Percentiles rank a stretch among this genome's conserved stretches.
phyloP scores from a whole-genome alignment of 2,888 invertebrate species.

The Cephus sareptanus region DNA sequence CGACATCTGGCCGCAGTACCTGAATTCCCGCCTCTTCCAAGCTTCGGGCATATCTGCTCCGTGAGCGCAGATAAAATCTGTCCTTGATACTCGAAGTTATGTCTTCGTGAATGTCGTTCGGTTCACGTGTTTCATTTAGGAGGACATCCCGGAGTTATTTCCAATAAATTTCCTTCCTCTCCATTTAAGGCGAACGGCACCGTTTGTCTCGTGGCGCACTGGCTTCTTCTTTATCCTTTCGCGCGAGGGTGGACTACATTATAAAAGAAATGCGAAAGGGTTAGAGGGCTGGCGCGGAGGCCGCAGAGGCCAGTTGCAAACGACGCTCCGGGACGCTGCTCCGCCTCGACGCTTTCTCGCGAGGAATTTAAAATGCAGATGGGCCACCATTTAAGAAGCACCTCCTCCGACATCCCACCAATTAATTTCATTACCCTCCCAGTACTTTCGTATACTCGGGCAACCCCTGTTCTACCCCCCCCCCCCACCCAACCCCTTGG shows the following conservation, averaged over 20 bases:
- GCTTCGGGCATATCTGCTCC: background rate
- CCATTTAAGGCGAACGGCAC: background rate
- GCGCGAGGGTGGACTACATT: background rate
- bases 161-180: background rate
- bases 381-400: slow-evolving; percentile 36
- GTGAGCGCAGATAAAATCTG: background rate
- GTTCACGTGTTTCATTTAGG: background rate
- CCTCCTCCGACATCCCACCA: slow-evolving; percentile 41
- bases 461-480: slow-evolving; percentile 22
- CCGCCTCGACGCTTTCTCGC: slow-evolving; percentile 23
- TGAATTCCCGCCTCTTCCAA: slow-evolving; percentile 1
- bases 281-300: background rate
- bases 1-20: background rate
- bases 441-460: slow-evolving; percentile 9
- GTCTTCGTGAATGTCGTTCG: background rate
- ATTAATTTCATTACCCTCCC: slow-evolving; percentile 51
- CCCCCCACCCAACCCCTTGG: slow-evolving; percentile 8
- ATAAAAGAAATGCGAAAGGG: slow-evolving; percentile 6
- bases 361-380: slow-evolving; percentile 41
- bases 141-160: background rate
- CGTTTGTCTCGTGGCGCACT: background rate
- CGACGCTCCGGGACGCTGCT: background rate
- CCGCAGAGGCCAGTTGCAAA: background rate
- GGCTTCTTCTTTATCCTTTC: background rate
- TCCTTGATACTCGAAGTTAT: background rate